phyloP scores from a whole-genome alignment of 2,113 vertebrate genomes.

The Notarius lentiginosus region DNA sequence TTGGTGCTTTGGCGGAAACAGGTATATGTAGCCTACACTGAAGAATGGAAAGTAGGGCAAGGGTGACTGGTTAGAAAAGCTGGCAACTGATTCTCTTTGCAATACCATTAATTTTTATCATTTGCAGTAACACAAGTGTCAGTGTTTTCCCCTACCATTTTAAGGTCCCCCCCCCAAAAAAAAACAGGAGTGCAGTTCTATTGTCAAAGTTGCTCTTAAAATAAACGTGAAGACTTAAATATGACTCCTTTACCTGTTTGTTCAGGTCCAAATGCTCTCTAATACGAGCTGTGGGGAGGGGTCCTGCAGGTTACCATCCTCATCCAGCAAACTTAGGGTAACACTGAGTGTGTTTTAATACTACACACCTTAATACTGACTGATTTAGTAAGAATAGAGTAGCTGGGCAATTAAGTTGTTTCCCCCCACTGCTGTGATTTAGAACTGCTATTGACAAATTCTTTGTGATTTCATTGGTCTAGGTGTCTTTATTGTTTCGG shows the following conservation, averaged over 20 bases:
- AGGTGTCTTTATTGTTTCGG: constrained; percentile 93
- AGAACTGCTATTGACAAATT: not conserved
- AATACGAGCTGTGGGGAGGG: no score
- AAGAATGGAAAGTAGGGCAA: not conserved
- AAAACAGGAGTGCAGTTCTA: no score
- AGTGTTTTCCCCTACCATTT: no score
- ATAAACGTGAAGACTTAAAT: no score
- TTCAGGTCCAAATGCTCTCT: no score
- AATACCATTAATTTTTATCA: not conserved
- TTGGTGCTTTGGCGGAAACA: not conserved
- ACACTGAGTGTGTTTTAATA: not conserved
- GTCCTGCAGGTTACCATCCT: no score
- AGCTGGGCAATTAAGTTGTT: not conserved
- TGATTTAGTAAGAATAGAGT: not conserved
- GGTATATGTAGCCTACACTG: not conserved
- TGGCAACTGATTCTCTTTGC: not conserved
- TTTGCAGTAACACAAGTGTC: not conserved
- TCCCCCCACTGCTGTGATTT: not conserved
- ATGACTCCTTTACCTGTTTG: no score
- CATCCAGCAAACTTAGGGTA: no score
- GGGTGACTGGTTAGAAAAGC: not conserved
- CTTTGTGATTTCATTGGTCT: not conserved
- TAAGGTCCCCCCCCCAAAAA: no score
- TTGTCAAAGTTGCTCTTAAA: no score
- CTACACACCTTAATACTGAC: not conserved